These are phyloP conservation scores for Morus bassanus DNA, from an alignment of 2,797 vertebrate species.

Conservation along the genomic window DNA sequence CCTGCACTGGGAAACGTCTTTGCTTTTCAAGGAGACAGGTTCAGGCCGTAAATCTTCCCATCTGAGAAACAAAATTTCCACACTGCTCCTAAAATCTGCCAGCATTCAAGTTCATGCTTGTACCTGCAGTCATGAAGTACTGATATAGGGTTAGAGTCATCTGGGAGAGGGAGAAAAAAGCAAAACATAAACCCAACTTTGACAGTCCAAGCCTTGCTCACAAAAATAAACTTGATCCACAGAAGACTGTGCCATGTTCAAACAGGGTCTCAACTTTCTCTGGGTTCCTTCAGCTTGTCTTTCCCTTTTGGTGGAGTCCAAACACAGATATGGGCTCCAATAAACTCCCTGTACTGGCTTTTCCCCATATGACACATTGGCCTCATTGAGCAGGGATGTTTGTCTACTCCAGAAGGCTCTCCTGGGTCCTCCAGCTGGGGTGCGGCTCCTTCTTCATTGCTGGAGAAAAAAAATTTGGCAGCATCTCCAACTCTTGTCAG, in stretches of 20 bases:
- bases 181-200: not conserved
- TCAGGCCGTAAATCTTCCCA: not conserved
- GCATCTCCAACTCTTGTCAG: not conserved
- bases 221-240: not conserved
- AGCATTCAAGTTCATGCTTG: not conserved
- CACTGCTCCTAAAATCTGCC: not conserved
- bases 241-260: not conserved
- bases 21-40: not conserved
- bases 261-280: not conserved
- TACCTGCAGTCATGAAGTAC: fast-evolving
- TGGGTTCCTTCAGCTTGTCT: not conserved
- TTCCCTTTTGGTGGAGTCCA: not conserved
- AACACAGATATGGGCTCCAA: not conserved
- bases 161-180: not conserved
- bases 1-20: not conserved
- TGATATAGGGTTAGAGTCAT: not conserved
- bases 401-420: constrained; percentile 5
- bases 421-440: not conserved
- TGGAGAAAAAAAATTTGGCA: not conserved
- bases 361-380: not conserved
- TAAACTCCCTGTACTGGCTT: not conserved
- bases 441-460: not conserved
- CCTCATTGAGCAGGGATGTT: not conserved
- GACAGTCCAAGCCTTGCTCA: not conserved
- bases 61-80: not conserved